These are phyloP conservation scores for Calyptomena viridis DNA, from an alignment of 2,113 vertebrate species.

Conservation along the genomic window DNA sequence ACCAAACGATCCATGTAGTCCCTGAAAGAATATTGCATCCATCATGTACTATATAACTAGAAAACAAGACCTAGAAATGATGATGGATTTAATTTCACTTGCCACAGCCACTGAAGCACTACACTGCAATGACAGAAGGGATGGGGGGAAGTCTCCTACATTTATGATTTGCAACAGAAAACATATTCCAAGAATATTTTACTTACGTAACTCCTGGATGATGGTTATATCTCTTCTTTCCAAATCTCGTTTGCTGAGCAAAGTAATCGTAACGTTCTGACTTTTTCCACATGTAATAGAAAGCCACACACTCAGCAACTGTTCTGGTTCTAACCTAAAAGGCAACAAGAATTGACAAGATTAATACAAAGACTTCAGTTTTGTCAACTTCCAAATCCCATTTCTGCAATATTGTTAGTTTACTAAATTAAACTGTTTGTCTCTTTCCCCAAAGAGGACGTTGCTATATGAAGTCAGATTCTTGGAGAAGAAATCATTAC, in stretches of 20 bases:
- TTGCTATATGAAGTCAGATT: background rate
- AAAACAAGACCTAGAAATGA: background rate
- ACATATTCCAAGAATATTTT: background rate
- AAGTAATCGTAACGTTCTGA: constrained; percentile 97
- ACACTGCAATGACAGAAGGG: background rate
- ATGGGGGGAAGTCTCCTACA: background rate
- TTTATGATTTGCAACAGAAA: background rate
- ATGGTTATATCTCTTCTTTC: constrained; percentile 96
- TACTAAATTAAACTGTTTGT: background rate
- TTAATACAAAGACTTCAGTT: background rate
- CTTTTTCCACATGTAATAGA: constrained; percentile 99
- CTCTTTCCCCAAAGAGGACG: background rate
- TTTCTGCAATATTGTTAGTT: background rate
- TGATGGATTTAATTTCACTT: background rate
- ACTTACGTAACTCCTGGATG: constrained; percentile 98
- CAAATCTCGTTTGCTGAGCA: constrained; percentile 95
- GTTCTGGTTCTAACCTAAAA: constrained; percentile 88
- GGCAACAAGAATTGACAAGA: background rate
- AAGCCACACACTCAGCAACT: constrained; percentile 95
- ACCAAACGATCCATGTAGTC: too few relatives aligned
- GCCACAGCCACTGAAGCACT: background rate
- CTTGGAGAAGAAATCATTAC: background rate
- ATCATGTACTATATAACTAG: background rate
- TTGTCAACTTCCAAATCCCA: background rate
- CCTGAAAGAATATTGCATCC: too few relatives aligned